phyloP scores from a whole-genome alignment of 2,797 vertebrate species.

The Hirundo rustica region DNA sequence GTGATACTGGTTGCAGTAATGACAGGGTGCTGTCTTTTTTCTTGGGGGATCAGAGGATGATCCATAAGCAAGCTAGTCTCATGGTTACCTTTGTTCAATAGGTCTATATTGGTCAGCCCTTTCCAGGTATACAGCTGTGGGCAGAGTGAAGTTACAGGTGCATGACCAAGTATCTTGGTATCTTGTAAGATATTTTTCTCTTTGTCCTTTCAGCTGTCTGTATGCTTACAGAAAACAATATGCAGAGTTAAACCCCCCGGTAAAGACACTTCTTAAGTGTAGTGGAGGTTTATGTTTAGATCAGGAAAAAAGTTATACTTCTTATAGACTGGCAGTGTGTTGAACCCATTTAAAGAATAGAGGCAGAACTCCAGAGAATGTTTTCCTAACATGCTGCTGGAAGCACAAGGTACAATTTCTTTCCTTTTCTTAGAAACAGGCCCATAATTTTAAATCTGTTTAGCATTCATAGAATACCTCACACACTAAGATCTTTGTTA shows the following conservation, averaged over 20 bases:
- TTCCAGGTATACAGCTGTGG: neutral
- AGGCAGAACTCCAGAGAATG: neutral
- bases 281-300: neutral
- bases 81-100: neutral
- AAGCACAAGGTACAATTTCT: neutral
- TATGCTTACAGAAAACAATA: neutral
- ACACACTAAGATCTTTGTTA: neutral
- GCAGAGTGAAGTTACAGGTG: neutral
- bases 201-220: neutral
- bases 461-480: neutral
- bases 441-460: neutral
- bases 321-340: neutral
- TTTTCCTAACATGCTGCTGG: neutral
- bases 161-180: neutral
- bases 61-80: neutral
- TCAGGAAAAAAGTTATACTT: neutral
- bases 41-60: neutral
- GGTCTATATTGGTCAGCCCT: neutral
- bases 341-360: neutral
- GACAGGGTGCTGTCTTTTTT: neutral
- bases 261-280: neutral
- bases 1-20: neutral
- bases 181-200: neutral
- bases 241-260: neutral
- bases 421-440: neutral